Base-by-base conservation (phyloP, 2,888 invertebrate genomes). In the Nomada fucata region DNA sequence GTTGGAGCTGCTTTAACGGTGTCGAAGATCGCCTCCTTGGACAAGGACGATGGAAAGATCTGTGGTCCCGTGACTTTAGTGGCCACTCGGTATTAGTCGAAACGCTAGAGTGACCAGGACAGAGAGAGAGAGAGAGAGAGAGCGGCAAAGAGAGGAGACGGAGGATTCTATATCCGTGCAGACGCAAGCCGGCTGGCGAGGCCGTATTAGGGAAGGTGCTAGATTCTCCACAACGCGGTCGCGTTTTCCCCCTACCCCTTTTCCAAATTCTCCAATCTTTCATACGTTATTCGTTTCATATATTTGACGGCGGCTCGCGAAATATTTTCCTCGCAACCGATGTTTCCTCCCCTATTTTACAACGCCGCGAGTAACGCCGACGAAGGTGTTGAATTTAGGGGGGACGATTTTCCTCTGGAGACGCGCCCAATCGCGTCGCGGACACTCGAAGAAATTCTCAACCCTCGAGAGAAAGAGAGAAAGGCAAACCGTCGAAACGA, bases 171-270 rank as follows among this genome's bases (percentile, higher is more conserved):
- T 92, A 92, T 91, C 90, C 85, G 92, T 89, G 88, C 91, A 82
- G 87, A 89, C 90, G 91, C 89, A 87, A 89, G 89, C 89, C 89
- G 88, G 85, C 88, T 86, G 85, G 85, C 90, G 92, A 91, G 89
- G 88, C 92, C 93, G 93, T 93, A 93, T 93, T 93, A 92, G 93
- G 93, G 89, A 92, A 92, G 92, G 92, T 76, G 86, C 90, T 88
- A 87, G 86, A 84, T 91, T 88, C 88, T 93, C 94, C 92, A 94
- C 94, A 94, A 94, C 93, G 93, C 91, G 91, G 92, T 92, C 94
- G 94, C 94, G 94, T 93, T 92, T 92, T 93, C 94, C 94, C 94
- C 94, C 94, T 94, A 83, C 94, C 94, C 89, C 90, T 4, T 53
- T 53, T 26, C 20, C 57, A 23, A 57, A 23, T 13, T 20, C 7